Base-by-base conservation (phyloP, 2,113 vertebrate species). In the Anoplopoma fimbria region DNA sequence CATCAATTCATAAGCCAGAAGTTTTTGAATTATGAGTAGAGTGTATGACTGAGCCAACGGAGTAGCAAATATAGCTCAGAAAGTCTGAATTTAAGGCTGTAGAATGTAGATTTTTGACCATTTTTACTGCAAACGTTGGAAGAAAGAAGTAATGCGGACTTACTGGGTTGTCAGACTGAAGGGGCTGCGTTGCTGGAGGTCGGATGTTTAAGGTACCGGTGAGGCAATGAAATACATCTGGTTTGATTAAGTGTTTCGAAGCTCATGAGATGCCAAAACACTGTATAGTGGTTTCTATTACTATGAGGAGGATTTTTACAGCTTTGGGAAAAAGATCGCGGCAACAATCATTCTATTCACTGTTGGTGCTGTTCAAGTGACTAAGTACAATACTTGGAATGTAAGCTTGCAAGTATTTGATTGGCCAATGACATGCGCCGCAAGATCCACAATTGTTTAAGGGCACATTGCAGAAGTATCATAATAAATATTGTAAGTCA, bases 11-110 rank as follows among this genome's bases (percentile, higher is more conserved):
- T 60, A n/a, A n/a, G 76, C 67, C 73, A 88, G 49, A 76, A n/a
- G 74, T 27, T 25, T 83, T n/a, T 62, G 53, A 86, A 51, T 84
- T 62, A 86, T 74, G 67, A 79, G 72, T 33, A 62, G 58, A 55
- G 70, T 64, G 45, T 25, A 12, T n/a, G 27, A 62, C 19, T 10
- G 31, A 83, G 33, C 71, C 80, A 90, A 86, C 27, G 61, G 70
- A 65, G 60, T 77, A 69, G 61, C 64, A 57, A 81, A 74, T 31
- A 34, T 42, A 40, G 61, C 14, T 63, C 55, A 49, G 10, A 77
- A 36, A 47, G 31, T 70, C 33, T 42, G 60, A 69, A 87, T 79
- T 83, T 72, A 57, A 78, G n/a, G 51, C 69, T 13, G 0, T 7
- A 29, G 49, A 19, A n/a, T n/a, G n/a, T n/a, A 27, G 4, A 71